Conservation (phyloP, 2,888 invertebrate genomes). For the Melanophora roralis region DNA sequence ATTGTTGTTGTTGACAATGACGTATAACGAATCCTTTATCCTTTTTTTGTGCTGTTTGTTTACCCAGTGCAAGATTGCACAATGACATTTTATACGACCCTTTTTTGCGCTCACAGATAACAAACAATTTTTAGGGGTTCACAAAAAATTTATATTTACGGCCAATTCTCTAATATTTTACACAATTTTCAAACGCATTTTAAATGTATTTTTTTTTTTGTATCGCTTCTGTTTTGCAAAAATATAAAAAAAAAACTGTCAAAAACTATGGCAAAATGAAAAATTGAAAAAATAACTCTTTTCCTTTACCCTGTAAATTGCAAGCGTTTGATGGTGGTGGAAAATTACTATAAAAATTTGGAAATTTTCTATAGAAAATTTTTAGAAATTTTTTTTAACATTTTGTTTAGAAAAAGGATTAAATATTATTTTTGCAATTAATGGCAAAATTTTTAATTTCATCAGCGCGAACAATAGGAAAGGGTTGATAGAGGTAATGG, state of each 20-base stretch:
- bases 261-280: conserved; percentile 65
- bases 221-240: conserved; percentile 62
- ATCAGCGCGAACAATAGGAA: conserved; percentile 11
- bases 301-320: conserved; percentile 56
- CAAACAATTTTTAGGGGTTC: conserved; percentile 63
- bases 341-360: conserved; percentile 23
- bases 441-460: conserved; percentile 47
- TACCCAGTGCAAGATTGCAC: conserved; percentile 55
- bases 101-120: conserved; percentile 59
- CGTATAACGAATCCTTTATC: conserved; percentile 64
- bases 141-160: conserved; percentile 39
- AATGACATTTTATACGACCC: conserved; percentile 63
- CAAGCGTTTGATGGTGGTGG: conserved; percentile 64
- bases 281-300: conserved; percentile 65
- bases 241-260: conserved; percentile 67
- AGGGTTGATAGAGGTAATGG: conserved; percentile 49
- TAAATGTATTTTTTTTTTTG: conserved; percentile 22
- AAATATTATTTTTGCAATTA: conserved; percentile 27
- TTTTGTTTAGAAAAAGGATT: conserved; percentile 50
- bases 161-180: conserved; percentile 49
- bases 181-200: conserved; percentile 52
- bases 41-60: conserved; percentile 46
- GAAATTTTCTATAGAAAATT: conserved; percentile 35
- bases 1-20: conserved; percentile 47
- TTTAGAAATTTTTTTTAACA: conserved; percentile 22